Conservation (phyloP, 2,888 invertebrate species). For the Pocota personata region DNA sequence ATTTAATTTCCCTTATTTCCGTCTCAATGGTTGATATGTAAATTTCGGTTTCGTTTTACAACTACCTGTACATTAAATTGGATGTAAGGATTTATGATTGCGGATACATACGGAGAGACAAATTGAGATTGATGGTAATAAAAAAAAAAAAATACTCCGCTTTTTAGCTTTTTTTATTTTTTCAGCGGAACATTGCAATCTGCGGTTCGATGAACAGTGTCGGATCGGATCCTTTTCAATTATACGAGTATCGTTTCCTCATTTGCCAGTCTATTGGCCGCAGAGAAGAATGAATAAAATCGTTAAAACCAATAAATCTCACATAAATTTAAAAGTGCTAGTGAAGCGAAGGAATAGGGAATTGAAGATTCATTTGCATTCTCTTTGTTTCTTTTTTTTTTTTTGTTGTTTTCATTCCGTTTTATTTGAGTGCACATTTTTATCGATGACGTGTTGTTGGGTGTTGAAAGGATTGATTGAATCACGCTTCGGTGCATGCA, state of each 20-base stretch:
- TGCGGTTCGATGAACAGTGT: not conserved
- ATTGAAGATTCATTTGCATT: conserved; percentile 47
- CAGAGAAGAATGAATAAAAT: conserved; percentile 25
- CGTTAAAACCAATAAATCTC: conserved; percentile 24
- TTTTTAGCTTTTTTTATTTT: not conserved
- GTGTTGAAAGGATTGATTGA: conserved; percentile 71
- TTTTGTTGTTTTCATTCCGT: conserved; percentile 3
- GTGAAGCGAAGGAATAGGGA: conserved; percentile 39
- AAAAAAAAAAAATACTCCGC: not conserved
- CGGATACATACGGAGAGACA: not conserved
- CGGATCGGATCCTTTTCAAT: conserved; percentile 34
- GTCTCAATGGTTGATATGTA: not conserved
- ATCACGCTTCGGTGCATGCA: conserved; percentile 60
- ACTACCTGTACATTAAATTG: conserved; percentile 19
- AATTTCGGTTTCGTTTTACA: not conserved
- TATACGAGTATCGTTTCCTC: conserved; percentile 42
- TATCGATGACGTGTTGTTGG: conserved; percentile 57
- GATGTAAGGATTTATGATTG: conserved; percentile 23
- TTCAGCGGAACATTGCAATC: not conserved
- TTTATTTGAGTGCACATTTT: conserved; percentile 59
- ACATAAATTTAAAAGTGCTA: conserved; percentile 8
- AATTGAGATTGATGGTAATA: conserved; percentile 7
- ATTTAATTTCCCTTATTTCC: conserved; percentile 20
- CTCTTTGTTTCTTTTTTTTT: conserved; percentile 6
- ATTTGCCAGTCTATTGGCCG: conserved; percentile 33